These are phyloP conservation scores for Gymnoscopelus microlampas DNA, from an alignment of 2,797 vertebrate species.

Conservation along the genomic window DNA sequence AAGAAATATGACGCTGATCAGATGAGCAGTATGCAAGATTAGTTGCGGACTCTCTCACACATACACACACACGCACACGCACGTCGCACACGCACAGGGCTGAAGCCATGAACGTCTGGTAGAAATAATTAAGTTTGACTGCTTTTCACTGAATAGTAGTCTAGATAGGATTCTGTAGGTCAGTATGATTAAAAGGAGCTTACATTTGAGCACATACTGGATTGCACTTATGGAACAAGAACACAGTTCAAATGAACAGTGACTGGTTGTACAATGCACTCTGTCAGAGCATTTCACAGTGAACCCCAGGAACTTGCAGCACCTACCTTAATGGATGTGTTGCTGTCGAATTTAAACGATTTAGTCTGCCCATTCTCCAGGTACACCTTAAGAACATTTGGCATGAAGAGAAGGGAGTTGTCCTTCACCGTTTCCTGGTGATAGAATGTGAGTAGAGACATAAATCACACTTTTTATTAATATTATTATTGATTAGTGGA, in stretches of 20 bases:
- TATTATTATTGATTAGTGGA: conserved; percentile 1
- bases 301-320: conserved; percentile 7
- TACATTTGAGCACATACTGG: conserved; percentile 21
- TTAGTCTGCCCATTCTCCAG: conserved; percentile 99
- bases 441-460: conserved; percentile 33
- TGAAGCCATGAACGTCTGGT: neutral
- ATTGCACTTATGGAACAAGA: conserved; percentile 28
- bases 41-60: too few species aligned
- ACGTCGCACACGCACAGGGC: too few species aligned
- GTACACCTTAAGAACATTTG: conserved; percentile 99
- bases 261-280: conserved; percentile 45
- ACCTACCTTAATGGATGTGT: conserved; percentile 97
- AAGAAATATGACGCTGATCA: too few species aligned
- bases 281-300: conserved; percentile 22
- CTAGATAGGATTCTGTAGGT: conserved; percentile 27
- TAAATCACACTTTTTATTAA: conserved; percentile 3
- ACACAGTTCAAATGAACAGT: conserved; percentile 38
- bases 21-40: too few species aligned
- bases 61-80: too few species aligned
- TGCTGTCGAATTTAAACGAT: conserved; percentile 98
- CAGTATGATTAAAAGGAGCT: conserved; percentile 6
- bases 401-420: conserved; percentile 98
- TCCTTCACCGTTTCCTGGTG: conserved; percentile 85
- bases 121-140: neutral
- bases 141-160: conserved; percentile 23